phyloP scores from a whole-genome alignment of 2,888 invertebrate genomes.

The Gryllus longicercus region DNA sequence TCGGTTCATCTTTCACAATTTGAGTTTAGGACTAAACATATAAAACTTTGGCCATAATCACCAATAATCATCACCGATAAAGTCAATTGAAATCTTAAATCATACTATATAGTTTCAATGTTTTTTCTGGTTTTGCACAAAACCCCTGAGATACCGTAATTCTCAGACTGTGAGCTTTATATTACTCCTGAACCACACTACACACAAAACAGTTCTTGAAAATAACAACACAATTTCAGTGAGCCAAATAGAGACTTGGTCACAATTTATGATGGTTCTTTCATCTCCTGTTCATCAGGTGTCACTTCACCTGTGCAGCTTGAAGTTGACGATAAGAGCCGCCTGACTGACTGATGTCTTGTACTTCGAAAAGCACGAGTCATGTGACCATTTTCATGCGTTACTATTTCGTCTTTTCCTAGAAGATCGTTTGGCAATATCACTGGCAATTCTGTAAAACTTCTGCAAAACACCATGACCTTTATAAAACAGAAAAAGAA shows the following conservation, averaged over 20 bases:
- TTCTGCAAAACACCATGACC: not conserved
- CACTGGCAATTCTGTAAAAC: conserved; percentile 5
- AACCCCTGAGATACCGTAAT: not conserved
- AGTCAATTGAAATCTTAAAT: not conserved
- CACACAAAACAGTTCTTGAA: not conserved
- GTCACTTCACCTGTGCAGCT: conserved; percentile 36
- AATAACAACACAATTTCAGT: not conserved
- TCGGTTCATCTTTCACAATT: too few species aligned
- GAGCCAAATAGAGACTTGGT: not conserved
- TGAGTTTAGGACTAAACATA: too few species aligned
- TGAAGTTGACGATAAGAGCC: conserved; percentile 39
- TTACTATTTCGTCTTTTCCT: not conserved
- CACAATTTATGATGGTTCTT: conserved; percentile 35
- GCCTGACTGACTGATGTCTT: conserved; percentile 37
- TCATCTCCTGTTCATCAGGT: conserved; percentile 35
- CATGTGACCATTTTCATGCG: conserved; percentile 34
- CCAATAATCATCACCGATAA: too few species aligned
- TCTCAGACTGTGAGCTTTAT: not conserved
- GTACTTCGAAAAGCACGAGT: conserved; percentile 27
- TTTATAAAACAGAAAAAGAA: not conserved
- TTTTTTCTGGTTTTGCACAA: not conserved
- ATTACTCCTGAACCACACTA: not conserved
- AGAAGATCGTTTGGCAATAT: not conserved
- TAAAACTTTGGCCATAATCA: too few species aligned
- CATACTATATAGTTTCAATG: not conserved